Percentiles rank a stretch among this genome's conserved stretches.
phyloP scores from a whole-genome alignment of 1,140 invertebrate species.

The Charaxes varanes region DNA sequence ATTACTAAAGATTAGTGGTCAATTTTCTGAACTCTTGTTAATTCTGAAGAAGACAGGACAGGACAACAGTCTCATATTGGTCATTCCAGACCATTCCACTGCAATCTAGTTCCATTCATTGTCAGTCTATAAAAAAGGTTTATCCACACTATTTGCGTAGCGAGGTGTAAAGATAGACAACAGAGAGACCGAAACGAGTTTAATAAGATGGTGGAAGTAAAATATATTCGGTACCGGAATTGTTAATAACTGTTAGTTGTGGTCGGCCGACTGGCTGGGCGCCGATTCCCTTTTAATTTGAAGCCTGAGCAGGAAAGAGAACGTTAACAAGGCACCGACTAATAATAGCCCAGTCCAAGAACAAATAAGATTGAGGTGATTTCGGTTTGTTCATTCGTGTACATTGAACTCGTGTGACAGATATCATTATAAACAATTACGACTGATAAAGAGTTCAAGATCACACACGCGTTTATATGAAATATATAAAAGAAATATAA shows the following conservation, averaged over 20 bases:
- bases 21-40: no score
- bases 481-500: no score
- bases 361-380: constrained; percentile 56
- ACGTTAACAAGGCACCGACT: constrained; percentile 63
- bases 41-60: no score
- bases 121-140: background rate
- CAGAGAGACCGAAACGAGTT: constrained; percentile 55
- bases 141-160: constrained; percentile 32
- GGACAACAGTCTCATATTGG: no score
- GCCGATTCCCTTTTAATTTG: constrained; percentile 67
- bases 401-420: no score
- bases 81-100: background rate
- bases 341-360: constrained; percentile 58
- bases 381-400: constrained; percentile 44
- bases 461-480: no score
- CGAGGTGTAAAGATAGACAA: constrained; percentile 40
- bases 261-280: constrained; percentile 38
- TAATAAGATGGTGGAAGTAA: constrained; percentile 70
- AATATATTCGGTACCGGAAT: constrained; percentile 70
- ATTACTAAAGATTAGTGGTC: no score
- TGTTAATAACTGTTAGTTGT: constrained; percentile 64
- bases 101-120: no score
- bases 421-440: no score
- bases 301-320: constrained; percentile 56
- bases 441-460: no score